These are phyloP conservation scores for Amphibalanus amphitrite DNA, from an alignment of 1,140 invertebrate species.

Conservation along the genomic window DNA sequence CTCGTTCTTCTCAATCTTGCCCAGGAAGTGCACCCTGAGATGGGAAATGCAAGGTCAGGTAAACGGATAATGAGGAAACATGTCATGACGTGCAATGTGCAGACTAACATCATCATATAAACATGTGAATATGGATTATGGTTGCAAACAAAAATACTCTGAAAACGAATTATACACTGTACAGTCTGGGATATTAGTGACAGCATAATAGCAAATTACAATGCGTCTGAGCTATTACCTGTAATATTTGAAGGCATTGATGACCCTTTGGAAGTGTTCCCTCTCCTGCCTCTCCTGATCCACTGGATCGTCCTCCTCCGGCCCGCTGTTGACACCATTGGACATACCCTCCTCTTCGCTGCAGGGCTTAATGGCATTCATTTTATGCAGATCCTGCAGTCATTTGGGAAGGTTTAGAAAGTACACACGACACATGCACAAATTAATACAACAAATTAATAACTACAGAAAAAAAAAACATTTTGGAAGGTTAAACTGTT, in stretches of 20 bases:
- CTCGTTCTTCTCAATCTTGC: background rate
- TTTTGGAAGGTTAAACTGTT: too few species aligned
- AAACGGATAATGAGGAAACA: too few species aligned
- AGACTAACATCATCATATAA: background rate
- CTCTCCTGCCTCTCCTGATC: background rate
- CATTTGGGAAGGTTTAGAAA: too few species aligned
- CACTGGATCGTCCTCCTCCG: too few species aligned
- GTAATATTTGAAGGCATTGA: constrained; percentile 2
- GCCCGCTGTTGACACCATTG: too few species aligned
- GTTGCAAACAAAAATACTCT: constrained; percentile 5
- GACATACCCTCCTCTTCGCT: too few species aligned
- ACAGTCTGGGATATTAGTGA: background rate
- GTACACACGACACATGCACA: too few species aligned
- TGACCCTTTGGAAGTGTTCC: background rate
- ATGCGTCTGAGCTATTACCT: background rate
- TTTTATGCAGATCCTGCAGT: too few species aligned
- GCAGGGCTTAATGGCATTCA: too few species aligned
- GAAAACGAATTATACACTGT: background rate
- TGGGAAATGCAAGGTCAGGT: too few species aligned
- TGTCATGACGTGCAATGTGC: background rate
- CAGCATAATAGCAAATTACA: constrained; percentile 3
- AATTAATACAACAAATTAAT: too few species aligned
- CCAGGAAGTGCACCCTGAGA: background rate
- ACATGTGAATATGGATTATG: background rate
- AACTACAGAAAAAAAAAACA: too few species aligned